These are phyloP conservation scores for Papilio dardanus DNA, from an alignment of 1,140 invertebrate species.

Conservation along the genomic window DNA sequence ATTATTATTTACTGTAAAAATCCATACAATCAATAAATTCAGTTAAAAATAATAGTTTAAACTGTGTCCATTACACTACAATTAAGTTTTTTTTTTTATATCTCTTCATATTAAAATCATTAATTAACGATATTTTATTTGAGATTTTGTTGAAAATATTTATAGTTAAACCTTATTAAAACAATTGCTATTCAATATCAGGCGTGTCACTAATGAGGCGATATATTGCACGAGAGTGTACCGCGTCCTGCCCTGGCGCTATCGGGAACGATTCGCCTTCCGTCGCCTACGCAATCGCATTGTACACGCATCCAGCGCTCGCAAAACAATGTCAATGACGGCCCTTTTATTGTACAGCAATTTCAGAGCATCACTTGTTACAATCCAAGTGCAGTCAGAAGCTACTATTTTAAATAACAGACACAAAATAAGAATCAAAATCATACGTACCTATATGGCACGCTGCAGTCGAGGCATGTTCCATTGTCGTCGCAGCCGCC, in stretches of 20 bases:
- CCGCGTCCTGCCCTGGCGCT: conserved; percentile 27
- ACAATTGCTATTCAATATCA: not conserved
- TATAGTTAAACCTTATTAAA: not conserved
- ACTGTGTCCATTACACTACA: too few species aligned
- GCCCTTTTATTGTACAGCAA: not conserved
- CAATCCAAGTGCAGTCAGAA: not conserved
- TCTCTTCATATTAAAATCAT: too few species aligned
- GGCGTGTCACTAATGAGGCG: not conserved
- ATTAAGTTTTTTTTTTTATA: too few species aligned
- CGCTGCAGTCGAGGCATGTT: conserved; percentile 20
- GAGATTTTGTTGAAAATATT: too few species aligned
- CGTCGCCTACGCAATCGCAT: conserved; percentile 25
- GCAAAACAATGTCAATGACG: conserved; percentile 27
- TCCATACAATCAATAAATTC: too few species aligned
- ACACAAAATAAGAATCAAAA: not conserved
- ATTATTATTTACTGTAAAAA: not conserved
- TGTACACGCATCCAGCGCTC: not conserved
- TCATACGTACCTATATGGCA: conserved; percentile 17
- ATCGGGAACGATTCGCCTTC: conserved; percentile 28
- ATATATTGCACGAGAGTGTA: conserved; percentile 3
- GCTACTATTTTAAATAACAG: not conserved
- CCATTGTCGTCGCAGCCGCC: conserved; percentile 36
- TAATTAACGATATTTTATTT: too few species aligned
- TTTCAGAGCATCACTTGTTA: not conserved
- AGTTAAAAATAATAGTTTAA: too few species aligned